Conservation (phyloP, 2,888 invertebrate species). For the Amphipyra berbera region DNA sequence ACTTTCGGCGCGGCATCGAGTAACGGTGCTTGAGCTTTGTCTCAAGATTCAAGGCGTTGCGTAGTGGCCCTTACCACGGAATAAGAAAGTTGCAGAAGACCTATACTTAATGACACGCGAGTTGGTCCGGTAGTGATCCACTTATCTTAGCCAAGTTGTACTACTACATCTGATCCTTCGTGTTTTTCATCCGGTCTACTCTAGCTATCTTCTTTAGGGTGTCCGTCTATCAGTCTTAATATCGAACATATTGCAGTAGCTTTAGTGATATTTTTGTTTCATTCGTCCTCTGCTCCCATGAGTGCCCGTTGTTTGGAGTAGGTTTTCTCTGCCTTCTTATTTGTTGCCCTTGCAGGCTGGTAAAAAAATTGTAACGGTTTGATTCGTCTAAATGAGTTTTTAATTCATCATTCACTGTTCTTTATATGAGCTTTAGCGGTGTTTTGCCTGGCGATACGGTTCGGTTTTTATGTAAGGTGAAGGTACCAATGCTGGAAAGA, state of each 20-base stretch:
- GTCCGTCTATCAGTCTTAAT: no score
- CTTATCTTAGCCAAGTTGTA: no score
- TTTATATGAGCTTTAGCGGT: slow-evolving; percentile 35
- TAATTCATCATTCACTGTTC: slow-evolving; percentile 49
- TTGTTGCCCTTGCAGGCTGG: slow-evolving; percentile 47
- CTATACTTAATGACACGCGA: background rate
- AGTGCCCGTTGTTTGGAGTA: slow-evolving; percentile 53
- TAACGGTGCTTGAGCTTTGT: slow-evolving; percentile 83
- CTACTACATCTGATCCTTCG: no score
- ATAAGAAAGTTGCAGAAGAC: slow-evolving; percentile 22
- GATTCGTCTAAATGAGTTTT: slow-evolving; percentile 58
- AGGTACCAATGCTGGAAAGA: background rate
- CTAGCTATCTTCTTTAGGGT: no score
- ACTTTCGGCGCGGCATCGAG: slow-evolving; percentile 76
- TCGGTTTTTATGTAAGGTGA: slow-evolving; percentile 8
- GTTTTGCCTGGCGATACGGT: slow-evolving; percentile 19
- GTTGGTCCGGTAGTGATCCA: background rate
- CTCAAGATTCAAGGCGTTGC: slow-evolving; percentile 67
- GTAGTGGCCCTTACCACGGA: slow-evolving; percentile 37
- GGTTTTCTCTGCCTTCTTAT: slow-evolving; percentile 55
- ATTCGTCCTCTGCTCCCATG: background rate
- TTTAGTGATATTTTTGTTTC: background rate
- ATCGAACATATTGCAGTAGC: no score
- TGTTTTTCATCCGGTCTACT: no score
- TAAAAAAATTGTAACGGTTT: slow-evolving; percentile 58